phyloP scores from a whole-genome alignment of 2,797 vertebrate species.

The Molossus alvarezi region DNA sequence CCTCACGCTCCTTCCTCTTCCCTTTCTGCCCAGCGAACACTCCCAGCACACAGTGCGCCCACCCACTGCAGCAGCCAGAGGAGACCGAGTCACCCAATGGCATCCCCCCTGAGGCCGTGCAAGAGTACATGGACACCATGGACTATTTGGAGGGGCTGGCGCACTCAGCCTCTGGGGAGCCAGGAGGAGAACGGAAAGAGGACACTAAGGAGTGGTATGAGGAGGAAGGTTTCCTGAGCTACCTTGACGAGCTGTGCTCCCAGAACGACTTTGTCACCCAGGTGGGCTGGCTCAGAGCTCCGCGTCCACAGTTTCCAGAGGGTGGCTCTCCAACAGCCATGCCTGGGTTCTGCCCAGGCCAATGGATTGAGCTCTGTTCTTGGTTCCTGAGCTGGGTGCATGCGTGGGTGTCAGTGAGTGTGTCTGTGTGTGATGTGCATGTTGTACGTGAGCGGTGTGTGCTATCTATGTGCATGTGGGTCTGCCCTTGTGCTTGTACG shows the following conservation, averaged over 20 bases:
- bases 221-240: conserved; percentile 71
- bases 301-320: rapidly evolving
- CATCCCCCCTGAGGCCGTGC: conserved; percentile 61
- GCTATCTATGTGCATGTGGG: neutral
- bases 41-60: neutral
- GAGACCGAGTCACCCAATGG: neutral
- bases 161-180: neutral
- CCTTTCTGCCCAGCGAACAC: too few species aligned
- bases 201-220: neutral
- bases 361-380: neutral
- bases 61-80: neutral
- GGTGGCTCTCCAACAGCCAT: neutral
- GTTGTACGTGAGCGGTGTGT: neutral
- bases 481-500: too few species aligned
- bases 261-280: conserved; percentile 84
- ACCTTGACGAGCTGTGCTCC: conserved; percentile 85
- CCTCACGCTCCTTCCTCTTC: too few species aligned
- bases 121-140: conserved; percentile 84
- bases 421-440: neutral
- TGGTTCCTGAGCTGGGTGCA: too few species aligned
- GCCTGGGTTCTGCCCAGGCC: neutral
- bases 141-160: conserved; percentile 50
- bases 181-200: neutral
- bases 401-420: neutral
- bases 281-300: conserved; percentile 73